A percentile compares a stretch with the other conserved stretches of the same genome.
Conservation (phyloP, 2,888 invertebrate species). For the Aradus depressus region DNA sequence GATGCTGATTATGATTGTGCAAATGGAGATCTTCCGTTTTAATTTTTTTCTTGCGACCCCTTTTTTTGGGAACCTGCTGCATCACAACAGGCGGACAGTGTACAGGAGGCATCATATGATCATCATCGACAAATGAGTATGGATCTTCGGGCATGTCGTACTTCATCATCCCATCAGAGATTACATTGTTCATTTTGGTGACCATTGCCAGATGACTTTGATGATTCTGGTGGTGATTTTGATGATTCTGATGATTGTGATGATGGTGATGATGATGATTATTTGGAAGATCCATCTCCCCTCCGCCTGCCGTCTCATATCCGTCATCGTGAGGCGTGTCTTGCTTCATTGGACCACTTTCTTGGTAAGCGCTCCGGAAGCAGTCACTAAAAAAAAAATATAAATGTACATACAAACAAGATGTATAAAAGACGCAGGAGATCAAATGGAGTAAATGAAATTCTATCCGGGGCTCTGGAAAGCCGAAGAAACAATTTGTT, state of each 20-base stretch:
- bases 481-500: too few relatives aligned
- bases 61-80: constrained; percentile 47
- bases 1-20: constrained; percentile 14
- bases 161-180: constrained; percentile 27
- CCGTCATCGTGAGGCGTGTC: constrained; percentile 74
- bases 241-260: constrained; percentile 27
- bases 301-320: constrained; percentile 65
- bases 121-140: constrained; percentile 74
- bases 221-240: constrained; percentile 25
- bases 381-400: constrained; percentile 12
- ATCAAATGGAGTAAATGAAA: background rate
- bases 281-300: constrained; percentile 33
- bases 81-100: constrained; percentile 28
- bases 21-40: constrained; percentile 37
- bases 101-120: constrained; percentile 37
- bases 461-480: too few relatives aligned
- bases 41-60: constrained; percentile 75
- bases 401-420: background rate
- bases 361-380: constrained; percentile 26
- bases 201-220: constrained; percentile 16
- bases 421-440: background rate
- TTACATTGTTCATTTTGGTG: constrained; percentile 18
- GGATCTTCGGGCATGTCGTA: constrained; percentile 45
- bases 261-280: constrained; percentile 30
- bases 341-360: constrained; percentile 40